phyloP scores from a whole-genome alignment of 2,797 vertebrate species.

The Phataginus tricuspis region DNA sequence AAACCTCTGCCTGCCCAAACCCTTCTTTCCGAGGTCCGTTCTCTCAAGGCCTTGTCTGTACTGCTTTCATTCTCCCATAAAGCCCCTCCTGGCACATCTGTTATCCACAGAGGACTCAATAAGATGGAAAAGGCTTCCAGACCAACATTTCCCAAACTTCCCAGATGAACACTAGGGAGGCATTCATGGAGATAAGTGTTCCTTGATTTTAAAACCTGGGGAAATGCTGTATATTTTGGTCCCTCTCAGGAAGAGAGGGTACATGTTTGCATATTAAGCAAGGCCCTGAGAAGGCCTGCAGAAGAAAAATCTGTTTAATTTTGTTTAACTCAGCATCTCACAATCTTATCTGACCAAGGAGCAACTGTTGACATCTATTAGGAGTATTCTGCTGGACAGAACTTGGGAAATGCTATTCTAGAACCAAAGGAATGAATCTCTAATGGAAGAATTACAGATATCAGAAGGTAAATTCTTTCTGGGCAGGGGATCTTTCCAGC shows the following conservation, averaged over 20 bases:
- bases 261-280: background rate
- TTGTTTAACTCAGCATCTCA: background rate
- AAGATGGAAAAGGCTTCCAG: background rate
- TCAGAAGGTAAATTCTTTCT: background rate
- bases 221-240: background rate
- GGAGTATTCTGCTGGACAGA: background rate
- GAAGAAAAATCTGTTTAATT: background rate
- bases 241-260: background rate
- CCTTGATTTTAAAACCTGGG: background rate
- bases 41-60: background rate
- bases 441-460: background rate
- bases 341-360: background rate
- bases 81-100: background rate
- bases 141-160: background rate
- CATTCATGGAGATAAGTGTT: background rate
- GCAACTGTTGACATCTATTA: background rate
- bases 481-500: background rate
- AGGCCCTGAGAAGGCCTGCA: background rate
- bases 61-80: background rate
- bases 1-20: background rate
- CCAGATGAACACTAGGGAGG: background rate
- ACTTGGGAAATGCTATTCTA: background rate
- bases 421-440: conserved; percentile 39
- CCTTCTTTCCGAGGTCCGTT: background rate
- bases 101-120: background rate